Percentiles rank a stretch among this genome's conserved stretches.
Conservation (phyloP, 2,888 invertebrate genomes). For the Salticus scenicus region DNA sequence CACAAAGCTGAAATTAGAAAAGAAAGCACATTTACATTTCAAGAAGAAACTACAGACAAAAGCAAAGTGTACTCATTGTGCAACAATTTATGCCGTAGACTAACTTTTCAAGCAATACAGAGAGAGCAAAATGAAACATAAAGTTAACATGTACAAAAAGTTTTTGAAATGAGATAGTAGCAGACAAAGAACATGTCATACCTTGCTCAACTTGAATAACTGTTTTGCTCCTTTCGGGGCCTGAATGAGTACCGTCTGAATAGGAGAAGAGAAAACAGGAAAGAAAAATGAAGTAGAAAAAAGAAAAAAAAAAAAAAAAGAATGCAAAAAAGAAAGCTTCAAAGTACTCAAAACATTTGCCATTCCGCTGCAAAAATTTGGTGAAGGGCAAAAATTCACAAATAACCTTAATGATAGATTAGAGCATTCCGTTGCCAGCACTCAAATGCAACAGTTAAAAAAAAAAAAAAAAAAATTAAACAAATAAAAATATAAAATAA, state of each 20-base stretch:
- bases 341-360: slow-evolving; percentile 41
- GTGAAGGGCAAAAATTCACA: neutral
- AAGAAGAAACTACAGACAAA: neutral
- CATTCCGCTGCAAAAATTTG: slow-evolving; percentile 51
- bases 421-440: slow-evolving; percentile 45
- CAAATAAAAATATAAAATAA: slow-evolving; percentile 38
- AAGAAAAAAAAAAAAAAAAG: slow-evolving; percentile 42
- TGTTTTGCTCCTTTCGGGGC: slow-evolving; percentile 73
- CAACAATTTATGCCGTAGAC: neutral
- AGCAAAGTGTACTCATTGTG: neutral
- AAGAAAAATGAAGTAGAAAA: slow-evolving; percentile 67
- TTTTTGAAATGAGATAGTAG: slow-evolving; percentile 21
- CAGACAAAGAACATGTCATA: slow-evolving; percentile 66
- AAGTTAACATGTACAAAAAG: neutral
- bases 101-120: neutral
- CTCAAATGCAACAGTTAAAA: slow-evolving; percentile 14
- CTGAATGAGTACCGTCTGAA: slow-evolving; percentile 69
- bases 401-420: slow-evolving; percentile 13
- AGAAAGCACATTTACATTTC: too few species aligned
- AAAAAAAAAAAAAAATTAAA: neutral
- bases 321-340: slow-evolving; percentile 61
- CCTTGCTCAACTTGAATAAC: slow-evolving; percentile 73
- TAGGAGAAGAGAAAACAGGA: slow-evolving; percentile 68
- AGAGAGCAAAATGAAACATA: slow-evolving; percentile 4
- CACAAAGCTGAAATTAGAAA: neutral